Evolutionary conservation across 2,888 invertebrate genomes (phyloP), one percentile per base, ranked within the genome.

Genomic region (Alentia gelatinosa): DNA sequence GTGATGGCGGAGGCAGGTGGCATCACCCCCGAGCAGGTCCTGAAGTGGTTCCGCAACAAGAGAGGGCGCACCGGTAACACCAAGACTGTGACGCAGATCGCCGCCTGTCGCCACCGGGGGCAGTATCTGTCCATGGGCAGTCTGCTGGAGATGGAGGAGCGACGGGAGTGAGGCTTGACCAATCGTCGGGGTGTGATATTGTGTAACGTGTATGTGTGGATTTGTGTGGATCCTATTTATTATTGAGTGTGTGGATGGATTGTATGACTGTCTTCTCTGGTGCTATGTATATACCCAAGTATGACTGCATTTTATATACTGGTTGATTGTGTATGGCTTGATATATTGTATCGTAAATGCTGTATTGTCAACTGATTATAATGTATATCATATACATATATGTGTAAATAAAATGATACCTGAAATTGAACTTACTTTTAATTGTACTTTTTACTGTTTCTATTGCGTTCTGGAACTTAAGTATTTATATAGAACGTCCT

Each of bases 11-110:
- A 89, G 79, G 92, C 93, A 23, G 95, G 95, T n/a, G 94, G 94
- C 37, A 94, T 95, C 89, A 93, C 93, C 56, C 91, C 94, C 12
- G 92, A 93, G 50, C 95, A 95, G 92, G 95, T 95, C 33, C 95
- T 95, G 92, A 95, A 95, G 0, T 95, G 95, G 95, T 95, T 95
- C 90, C 95, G 95, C 7, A 95, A 95, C 92, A 95, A 95, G 91
- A 93, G 95, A 39, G 94, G 91, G 91, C 33, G 92, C 40, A n/a
- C 68, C n/a, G 30, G 90, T 26, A 91, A 91, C 74, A 92, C 91
- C 15, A 90, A 50, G 63, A 33, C 35, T 7, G 12, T 50, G 63
- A 7, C 23, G 7, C 56, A 89, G 56, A 83, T 90, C 33, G 90
- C 90, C 83, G 42, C 9, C 1, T 5, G 0, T 12, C 23, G 83